A percentile compares a stretch with the other conserved stretches of the same genome.
Conservation (phyloP, 1,140 invertebrate species). For the Sarcophaga peregrina region DNA sequence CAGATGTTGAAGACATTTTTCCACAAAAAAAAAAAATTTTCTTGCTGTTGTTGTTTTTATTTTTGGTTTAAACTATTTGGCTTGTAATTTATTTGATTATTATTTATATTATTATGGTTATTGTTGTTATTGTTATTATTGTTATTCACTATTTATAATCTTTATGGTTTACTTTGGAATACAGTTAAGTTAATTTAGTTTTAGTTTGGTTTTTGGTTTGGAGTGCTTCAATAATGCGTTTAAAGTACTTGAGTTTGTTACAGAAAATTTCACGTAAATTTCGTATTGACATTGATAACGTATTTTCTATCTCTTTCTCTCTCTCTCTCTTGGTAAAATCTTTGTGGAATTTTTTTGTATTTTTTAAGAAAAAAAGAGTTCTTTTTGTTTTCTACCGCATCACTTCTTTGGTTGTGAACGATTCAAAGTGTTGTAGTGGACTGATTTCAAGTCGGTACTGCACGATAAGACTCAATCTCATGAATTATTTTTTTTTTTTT, state of each 20-base stretch:
- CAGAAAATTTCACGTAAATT: conserved; percentile 22
- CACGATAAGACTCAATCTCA: conserved; percentile 33
- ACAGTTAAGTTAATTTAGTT: background rate
- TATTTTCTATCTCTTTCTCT: background rate
- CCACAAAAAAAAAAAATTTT: too few relatives aligned
- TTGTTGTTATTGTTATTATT: background rate
- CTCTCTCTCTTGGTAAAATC: background rate
- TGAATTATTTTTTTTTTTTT: background rate
- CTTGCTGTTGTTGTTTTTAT: conserved; percentile 24
- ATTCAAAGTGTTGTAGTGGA: conserved; percentile 40
- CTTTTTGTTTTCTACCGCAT: background rate
- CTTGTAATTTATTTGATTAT: too few relatives aligned
- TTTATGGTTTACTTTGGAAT: conserved; percentile 5
- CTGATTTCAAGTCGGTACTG: conserved; percentile 29
- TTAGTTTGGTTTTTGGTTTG: background rate
- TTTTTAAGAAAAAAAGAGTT: background rate
- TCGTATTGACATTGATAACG: background rate
- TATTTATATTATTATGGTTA: background rate
- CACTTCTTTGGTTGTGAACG: conserved; percentile 29
- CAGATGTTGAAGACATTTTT: conserved; percentile 65
- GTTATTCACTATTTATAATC: background rate
- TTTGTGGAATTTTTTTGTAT: background rate
- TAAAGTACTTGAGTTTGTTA: too few relatives aligned
- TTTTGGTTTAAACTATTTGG: conserved; percentile 29
- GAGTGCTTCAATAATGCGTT: too few relatives aligned